Conservation (phyloP, 2,888 invertebrate genomes). For the Pasiphila rectangulata region DNA sequence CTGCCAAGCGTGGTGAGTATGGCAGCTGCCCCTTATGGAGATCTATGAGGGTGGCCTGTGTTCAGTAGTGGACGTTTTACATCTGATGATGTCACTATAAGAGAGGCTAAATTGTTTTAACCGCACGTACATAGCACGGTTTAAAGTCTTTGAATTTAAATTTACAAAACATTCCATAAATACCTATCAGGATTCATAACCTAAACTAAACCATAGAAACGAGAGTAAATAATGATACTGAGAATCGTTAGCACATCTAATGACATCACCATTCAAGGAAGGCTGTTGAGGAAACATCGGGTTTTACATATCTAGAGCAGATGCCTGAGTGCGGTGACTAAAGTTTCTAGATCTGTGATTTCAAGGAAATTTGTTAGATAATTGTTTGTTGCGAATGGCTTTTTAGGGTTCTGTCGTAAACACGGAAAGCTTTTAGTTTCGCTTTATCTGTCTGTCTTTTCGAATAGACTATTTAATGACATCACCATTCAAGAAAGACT, state of each 20-base stretch:
- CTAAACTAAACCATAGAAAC: neutral
- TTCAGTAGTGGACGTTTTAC: no score
- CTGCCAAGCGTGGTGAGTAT: no score
- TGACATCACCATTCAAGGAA: constrained; percentile 30
- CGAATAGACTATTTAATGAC: constrained; percentile 23
- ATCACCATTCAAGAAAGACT: constrained; percentile 28
- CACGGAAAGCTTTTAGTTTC: no score
- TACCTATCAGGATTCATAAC: neutral
- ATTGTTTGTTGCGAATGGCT: neutral
- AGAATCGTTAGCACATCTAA: constrained; percentile 21
- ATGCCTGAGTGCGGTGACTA: constrained; percentile 20
- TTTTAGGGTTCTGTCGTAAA: no score
- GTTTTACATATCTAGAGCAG: constrained; percentile 29
- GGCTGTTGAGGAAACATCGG: constrained; percentile 23
- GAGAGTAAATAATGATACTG: constrained; percentile 14
- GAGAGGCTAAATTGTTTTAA: no score
- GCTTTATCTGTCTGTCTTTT: no score
- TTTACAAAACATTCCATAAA: no score
- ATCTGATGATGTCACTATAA: no score
- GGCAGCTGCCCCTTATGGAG: no score
- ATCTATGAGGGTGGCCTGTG: no score
- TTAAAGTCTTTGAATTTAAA: no score
- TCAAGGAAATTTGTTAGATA: constrained; percentile 13
- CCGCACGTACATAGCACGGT: no score
- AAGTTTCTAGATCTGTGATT: constrained; percentile 11